phyloP scores from a whole-genome alignment of 2,113 vertebrate species.

The Anas platyrhynchos region DNA sequence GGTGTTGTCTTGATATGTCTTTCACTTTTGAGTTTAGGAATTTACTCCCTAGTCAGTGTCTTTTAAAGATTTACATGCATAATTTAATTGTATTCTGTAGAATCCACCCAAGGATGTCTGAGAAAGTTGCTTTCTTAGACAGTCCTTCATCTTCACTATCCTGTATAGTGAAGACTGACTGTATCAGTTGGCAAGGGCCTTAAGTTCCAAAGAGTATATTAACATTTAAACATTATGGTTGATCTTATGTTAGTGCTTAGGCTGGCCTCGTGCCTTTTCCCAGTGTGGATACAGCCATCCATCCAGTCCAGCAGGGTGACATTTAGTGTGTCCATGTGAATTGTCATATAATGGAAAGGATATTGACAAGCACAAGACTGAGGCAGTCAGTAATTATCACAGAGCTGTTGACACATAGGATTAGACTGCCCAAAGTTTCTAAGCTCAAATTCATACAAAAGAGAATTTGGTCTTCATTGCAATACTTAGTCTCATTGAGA shows the following conservation, averaged over 20 bases:
- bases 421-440: background rate
- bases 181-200: background rate
- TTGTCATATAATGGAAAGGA: background rate
- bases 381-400: background rate
- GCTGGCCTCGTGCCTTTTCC: background rate
- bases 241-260: background rate
- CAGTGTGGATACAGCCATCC: background rate
- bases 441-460: background rate
- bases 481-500: background rate
- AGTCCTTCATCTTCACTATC: background rate
- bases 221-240: background rate
- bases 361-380: background rate
- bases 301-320: background rate
- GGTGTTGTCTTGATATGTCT: background rate
- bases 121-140: background rate
- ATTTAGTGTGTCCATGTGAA: background rate
- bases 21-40: background rate
- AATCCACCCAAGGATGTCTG: background rate
- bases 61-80: background rate
- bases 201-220: background rate
- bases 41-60: background rate
- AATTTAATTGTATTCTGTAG: background rate
- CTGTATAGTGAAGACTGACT: background rate
- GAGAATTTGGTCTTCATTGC: background rate
- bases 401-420: background rate